These are phyloP conservation scores for Premnoplex brunnescens DNA, from an alignment of 2,797 vertebrate genomes.

Conservation along the genomic window DNA sequence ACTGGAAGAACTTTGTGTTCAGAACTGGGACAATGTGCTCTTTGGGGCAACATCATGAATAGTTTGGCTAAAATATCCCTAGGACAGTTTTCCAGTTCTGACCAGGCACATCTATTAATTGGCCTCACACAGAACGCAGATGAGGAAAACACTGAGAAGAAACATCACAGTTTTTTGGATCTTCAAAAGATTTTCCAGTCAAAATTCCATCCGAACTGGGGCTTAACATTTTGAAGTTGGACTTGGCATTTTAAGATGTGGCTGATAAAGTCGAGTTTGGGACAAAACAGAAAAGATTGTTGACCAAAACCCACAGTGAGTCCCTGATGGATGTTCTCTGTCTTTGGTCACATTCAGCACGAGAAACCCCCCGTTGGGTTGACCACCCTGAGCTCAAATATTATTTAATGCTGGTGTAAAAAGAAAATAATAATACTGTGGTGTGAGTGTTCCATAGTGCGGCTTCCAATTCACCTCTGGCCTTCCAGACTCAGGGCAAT, in stretches of 20 bases:
- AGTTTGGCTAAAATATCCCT: background rate
- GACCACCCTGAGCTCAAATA: conserved; percentile 55
- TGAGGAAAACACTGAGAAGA: conserved; percentile 23
- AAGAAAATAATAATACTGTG: conserved; percentile 70
- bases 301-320: conserved; percentile 1
- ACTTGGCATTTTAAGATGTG: background rate
- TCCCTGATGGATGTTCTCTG: conserved; percentile 29
- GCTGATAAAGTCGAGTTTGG: background rate
- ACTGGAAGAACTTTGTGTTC: background rate
- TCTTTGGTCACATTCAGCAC: conserved; percentile 40
- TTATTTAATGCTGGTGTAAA: conserved; percentile 67
- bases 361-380: conserved; percentile 43
- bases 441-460: conserved; percentile 65
- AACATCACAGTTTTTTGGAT: background rate
- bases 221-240: background rate
- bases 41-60: background rate
- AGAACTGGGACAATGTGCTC: background rate
- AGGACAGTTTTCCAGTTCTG: background rate
- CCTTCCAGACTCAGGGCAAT: conserved; percentile 71
- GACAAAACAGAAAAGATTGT: background rate
- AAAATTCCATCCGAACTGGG: background rate
- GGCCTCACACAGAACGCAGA: background rate
- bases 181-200: conserved; percentile 10
- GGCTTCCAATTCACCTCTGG: conserved; percentile 68
- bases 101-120: background rate